Evolutionary conservation across 2,888 invertebrate species (phyloP).

Genomic region (Oscheius onirici): DNA sequence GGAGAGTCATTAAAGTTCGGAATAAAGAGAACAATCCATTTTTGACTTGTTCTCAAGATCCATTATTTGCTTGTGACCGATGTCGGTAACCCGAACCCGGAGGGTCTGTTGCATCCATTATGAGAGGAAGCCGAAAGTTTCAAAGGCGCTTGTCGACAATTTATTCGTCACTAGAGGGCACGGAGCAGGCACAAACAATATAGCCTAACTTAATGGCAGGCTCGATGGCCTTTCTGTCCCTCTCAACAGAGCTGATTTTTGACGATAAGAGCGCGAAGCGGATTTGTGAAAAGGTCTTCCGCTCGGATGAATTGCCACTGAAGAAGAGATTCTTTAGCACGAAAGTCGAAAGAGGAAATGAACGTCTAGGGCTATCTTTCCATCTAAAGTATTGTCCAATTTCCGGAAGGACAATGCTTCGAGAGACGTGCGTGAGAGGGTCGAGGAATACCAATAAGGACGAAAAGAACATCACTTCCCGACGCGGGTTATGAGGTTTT

Average conservation of each 20-base stretch:
- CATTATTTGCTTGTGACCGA: too few species aligned
- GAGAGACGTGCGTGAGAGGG: not conserved
- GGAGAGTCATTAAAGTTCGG: too few species aligned
- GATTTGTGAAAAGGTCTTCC: conserved; percentile 15
- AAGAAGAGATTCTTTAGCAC: not conserved
- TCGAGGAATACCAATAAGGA: not conserved
- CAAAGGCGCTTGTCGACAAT: conserved; percentile 1
- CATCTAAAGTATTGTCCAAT: not conserved
- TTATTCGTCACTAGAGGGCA: not conserved
- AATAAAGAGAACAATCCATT: not conserved
- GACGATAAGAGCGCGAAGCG: not conserved
- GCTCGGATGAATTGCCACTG: conserved; percentile 18
- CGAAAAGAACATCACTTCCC: not conserved
- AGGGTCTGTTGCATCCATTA: conserved; percentile 3
- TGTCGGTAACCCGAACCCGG: not conserved
- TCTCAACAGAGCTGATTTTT: not conserved
- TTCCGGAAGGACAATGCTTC: not conserved
- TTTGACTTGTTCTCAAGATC: not conserved
- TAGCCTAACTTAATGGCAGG: conserved; percentile 10
- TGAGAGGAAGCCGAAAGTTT: not conserved
- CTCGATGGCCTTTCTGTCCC: not conserved
- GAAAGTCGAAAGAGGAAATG: conserved; percentile 4
- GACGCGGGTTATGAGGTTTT: not conserved
- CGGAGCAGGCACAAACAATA: not conserved
- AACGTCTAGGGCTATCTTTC: not conserved